Evolutionary conservation across 2,888 invertebrate species (phyloP).

Genomic region (Pristionchus fissidentatus): DNA sequence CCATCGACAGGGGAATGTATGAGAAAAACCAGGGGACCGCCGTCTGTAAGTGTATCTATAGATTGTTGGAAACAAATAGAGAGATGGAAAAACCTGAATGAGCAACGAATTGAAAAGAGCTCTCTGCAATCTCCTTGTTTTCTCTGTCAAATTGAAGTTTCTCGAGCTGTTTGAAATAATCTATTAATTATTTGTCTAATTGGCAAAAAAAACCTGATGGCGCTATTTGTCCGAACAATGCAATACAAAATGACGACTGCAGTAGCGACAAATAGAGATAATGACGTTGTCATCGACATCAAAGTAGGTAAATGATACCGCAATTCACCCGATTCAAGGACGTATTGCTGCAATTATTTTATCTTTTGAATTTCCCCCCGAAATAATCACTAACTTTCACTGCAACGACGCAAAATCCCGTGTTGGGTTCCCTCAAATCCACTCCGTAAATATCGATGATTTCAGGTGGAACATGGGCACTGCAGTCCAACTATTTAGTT

Average conservation of each 20-base stretch:
- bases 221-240: background rate
- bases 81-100: background rate
- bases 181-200: background rate
- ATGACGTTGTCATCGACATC: background rate
- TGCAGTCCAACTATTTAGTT: too few species aligned
- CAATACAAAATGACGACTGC: background rate
- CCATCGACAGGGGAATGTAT: background rate
- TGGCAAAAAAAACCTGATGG: background rate
- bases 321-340: background rate
- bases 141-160: background rate
- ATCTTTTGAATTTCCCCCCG: background rate
- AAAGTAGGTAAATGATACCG: background rate
- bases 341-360: background rate
- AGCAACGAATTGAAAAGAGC: background rate
- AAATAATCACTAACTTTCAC: background rate
- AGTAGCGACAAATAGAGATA: background rate
- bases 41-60: background rate
- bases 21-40: background rate
- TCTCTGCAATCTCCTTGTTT: background rate
- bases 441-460: background rate
- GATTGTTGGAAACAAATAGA: background rate
- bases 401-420: background rate
- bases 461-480: background rate
- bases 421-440: background rate
- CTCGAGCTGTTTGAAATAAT: too few species aligned